These are phyloP conservation scores for Pterocles orientalis DNA, from an alignment of 2,113 vertebrate genomes.

Conservation along the genomic window DNA sequence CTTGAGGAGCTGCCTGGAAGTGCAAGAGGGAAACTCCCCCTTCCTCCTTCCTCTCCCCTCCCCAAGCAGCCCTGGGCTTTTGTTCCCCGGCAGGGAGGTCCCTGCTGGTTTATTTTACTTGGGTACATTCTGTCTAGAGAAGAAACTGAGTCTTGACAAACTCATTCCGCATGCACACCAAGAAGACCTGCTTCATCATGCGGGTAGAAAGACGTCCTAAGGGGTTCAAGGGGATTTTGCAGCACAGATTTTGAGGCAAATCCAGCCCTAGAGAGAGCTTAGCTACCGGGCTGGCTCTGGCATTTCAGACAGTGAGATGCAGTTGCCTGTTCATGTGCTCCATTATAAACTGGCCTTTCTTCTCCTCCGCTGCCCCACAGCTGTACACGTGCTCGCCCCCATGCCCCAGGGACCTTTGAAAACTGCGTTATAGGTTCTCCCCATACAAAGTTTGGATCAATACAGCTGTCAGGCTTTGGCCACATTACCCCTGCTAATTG, in stretches of 20 bases:
- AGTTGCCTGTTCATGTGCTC: not conserved
- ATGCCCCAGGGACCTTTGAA: not conserved
- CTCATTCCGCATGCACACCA: not conserved
- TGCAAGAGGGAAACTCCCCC: not conserved
- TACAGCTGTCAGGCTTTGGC: slow-evolving; percentile 32
- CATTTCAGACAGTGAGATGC: not conserved
- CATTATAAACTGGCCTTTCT: not conserved
- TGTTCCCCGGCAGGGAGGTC: not conserved
- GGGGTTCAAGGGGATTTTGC: not conserved
- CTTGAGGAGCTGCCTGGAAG: slow-evolving; percentile 3
- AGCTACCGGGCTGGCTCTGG: not conserved
- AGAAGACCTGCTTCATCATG: not conserved
- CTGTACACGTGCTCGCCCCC: not conserved
- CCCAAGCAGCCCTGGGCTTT: not conserved
- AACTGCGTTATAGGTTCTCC: not conserved
- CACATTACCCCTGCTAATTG: slow-evolving; percentile 46
- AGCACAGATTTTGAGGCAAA: not conserved
- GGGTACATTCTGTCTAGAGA: not conserved
- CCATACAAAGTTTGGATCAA: not conserved
- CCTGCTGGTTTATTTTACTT: not conserved
- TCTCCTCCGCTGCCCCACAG: not conserved
- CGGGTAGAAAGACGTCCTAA: not conserved
- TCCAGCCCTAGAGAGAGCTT: not conserved
- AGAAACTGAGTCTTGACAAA: not conserved
- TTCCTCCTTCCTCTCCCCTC: not conserved